Evolutionary conservation across 2,888 invertebrate species (phyloP).

Genomic region (Diarsia dahlii): DNA sequence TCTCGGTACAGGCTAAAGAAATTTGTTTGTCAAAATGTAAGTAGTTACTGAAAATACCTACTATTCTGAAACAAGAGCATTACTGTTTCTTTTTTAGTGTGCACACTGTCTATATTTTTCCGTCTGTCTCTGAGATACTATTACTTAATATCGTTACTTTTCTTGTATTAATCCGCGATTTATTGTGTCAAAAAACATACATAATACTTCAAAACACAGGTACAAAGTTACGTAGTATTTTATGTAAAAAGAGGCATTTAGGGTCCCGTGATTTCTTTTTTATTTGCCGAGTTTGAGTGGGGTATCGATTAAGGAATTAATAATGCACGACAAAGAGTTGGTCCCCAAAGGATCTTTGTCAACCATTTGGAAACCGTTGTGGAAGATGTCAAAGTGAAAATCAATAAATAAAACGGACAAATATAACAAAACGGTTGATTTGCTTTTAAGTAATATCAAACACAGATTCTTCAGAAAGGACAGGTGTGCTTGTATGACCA

Average conservation of each 20-base stretch:
- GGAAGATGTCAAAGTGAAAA: neutral
- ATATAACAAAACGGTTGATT: neutral
- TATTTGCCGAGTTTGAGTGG: neutral
- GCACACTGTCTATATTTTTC: too few relatives aligned
- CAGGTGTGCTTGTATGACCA: too few relatives aligned
- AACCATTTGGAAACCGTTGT: conserved; percentile 19
- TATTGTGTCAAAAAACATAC: neutral
- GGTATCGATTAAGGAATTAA: conserved; percentile 29
- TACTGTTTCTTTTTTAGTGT: neutral
- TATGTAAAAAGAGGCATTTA: neutral
- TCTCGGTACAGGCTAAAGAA: neutral
- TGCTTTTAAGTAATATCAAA: neutral
- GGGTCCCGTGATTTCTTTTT: conserved; percentile 3
- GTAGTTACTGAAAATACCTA: neutral
- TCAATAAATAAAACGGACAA: conserved; percentile 3
- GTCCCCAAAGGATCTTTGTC: conserved; percentile 9
- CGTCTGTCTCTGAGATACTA: too few relatives aligned
- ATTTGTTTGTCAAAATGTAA: neutral
- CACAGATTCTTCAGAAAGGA: too few relatives aligned
- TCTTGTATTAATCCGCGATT: neutral
- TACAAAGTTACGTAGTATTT: neutral
- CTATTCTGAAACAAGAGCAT: neutral
- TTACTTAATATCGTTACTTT: neutral
- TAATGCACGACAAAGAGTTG: conserved; percentile 39
- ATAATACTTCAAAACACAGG: neutral